phyloP scores from a whole-genome alignment of 2,797 vertebrate genomes.

The Chanos chanos region DNA sequence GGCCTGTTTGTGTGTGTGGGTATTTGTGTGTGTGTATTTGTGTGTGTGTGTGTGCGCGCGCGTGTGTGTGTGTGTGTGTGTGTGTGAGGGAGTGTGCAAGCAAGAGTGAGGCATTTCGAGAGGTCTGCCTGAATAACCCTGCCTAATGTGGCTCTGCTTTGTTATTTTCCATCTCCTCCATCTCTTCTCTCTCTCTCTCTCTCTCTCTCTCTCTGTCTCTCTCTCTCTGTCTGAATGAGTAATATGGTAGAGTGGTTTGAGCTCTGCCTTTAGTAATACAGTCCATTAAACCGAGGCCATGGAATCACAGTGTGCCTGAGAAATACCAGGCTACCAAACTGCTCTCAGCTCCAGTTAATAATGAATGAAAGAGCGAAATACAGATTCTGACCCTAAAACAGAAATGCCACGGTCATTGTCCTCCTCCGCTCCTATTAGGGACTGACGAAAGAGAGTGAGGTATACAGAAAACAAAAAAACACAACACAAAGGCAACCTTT shows the following conservation, averaged over 20 bases:
- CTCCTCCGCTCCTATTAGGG: no score
- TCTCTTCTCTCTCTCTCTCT: no score
- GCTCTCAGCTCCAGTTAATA: background rate
- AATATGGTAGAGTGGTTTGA: constrained; percentile 36
- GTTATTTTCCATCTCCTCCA: no score
- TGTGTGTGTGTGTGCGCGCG: no score
- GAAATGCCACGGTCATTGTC: no score
- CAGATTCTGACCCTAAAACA: background rate
- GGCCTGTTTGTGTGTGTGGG: background rate
- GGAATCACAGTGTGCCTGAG: background rate
- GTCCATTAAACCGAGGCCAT: constrained; percentile 48
- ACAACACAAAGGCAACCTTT: constrained; percentile 15
- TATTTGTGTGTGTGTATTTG: background rate
- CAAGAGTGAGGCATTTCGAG: no score
- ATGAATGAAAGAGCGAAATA: background rate
- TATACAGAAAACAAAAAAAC: constrained; percentile 7
- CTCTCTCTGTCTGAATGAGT: background rate
- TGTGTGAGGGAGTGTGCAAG: no score
- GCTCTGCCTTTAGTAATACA: constrained; percentile 46
- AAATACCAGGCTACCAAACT: background rate
- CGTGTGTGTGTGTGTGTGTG: no score
- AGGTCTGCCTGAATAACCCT: no score
- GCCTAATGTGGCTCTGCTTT: no score
- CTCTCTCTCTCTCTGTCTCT: no score
- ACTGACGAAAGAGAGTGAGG: background rate